Evolutionary conservation across 2,797 vertebrate genomes (phyloP), one percentile per base, ranked within the genome.

Genomic region (Microcaecilia unicolor): DNA sequence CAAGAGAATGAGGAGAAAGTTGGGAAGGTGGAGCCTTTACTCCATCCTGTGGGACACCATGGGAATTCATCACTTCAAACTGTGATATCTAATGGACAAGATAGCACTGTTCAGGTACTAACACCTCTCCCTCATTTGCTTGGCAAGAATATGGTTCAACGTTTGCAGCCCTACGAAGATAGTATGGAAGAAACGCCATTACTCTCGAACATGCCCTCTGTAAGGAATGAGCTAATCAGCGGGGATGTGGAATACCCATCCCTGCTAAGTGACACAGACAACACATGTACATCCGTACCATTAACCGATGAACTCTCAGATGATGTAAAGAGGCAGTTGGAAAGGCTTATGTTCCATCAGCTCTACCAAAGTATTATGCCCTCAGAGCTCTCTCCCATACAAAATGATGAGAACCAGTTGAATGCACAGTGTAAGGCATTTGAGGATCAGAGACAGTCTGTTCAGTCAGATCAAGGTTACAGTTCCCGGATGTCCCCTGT

Each of bases 391-490:
- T 4, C 9, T 15, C 28, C 33, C 8, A 41, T 39, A 31, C 62
- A 46, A 28, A 48, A 55, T 37, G 21, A 37, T 44, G 51, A 43
- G 9, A 10, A 12, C 16, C 47, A 31, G 8, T 60, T 70, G n/a
- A n/a, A n/a, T n/a, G n/a, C n/a, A n/a, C n/a, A n/a, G n/a, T n/a
- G 61, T 28, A 61, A 63, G 4, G 39, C 38, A 0, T 58, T 51
- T 46, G 60, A 60, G 26, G 68, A 65, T n/a, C 86, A 84, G 28
- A 81, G 73, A 28, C 81, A 72, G 6, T 88, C 73, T 3, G 81
- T 81, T 41, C 87, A 87, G 22, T 96, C 91, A 1, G 93, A 97
- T 61, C 93, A 90, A 43, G 93, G 93, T 31, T 96, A 97, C 39
- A 84, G 81, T 61, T 97, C 93, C 21, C 84, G 79, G 23, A 70